Evolutionary conservation across 1,140 invertebrate genomes (phyloP).

Genomic region (Acyrthosiphon pisum): DNA sequence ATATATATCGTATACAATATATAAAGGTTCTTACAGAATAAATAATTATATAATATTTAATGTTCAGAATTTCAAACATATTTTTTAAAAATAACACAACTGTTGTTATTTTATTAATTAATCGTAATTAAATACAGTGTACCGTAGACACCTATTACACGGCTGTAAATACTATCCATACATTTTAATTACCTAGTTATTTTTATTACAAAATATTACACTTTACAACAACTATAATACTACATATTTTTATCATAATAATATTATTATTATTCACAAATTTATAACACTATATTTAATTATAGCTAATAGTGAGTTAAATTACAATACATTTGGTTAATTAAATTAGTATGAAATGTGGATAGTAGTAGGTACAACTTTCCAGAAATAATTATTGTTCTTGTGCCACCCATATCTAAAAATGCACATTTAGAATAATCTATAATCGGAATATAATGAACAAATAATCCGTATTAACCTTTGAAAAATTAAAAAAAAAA

Average conservation of each 20-base stretch:
- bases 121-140: background rate
- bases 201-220: background rate
- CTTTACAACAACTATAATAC: background rate
- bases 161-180: background rate
- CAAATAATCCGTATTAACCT: background rate
- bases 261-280: background rate
- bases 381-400: background rate
- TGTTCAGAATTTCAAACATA: background rate
- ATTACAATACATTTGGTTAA: background rate
- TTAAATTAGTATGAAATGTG: background rate
- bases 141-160: background rate
- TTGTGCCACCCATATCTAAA: background rate
- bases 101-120: background rate
- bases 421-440: background rate
- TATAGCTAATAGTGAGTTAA: background rate
- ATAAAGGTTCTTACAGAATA: background rate
- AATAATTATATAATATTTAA: background rate
- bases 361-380: background rate
- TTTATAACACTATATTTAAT: background rate
- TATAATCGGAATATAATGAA: background rate
- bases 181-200: background rate
- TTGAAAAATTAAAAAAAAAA: background rate
- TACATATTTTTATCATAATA: background rate
- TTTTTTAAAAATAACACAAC: background rate
- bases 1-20: background rate